Base-by-base conservation (phyloP, 2,113 vertebrate genomes). In the Heliornis fulica region DNA sequence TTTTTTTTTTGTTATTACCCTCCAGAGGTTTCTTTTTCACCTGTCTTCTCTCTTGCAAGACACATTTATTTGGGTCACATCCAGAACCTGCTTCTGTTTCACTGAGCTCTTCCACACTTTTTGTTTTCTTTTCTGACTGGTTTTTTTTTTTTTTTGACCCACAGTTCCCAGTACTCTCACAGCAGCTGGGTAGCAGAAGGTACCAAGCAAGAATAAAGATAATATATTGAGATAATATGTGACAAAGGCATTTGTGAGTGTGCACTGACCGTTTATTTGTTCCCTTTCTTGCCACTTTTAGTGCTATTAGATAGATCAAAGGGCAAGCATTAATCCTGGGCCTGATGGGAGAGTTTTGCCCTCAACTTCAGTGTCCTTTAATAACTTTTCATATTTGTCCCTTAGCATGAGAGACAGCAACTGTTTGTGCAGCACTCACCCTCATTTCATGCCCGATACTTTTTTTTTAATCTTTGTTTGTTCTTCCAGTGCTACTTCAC, bases 381-480 rank as follows among this genome's bases (percentile, higher is more conserved):
- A 59, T 90, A 89, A 92, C 87, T 85, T 87, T 43, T 87, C 70
- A 6, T 74, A 63, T 64, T 64, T 15, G 32, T 87, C 83, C 56
- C 76, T 61, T 92, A 40, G 1, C 76, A 53, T 51, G 40, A 83
- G 70, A 89, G 78, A 89, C 59, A 78, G 54, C 69, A 78, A 83
- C 80, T 76, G 83, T 76, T 87, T 61, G 1, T 75, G 45, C 56
- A 74, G 63, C 48, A 65, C 41, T 74, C 59, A 54, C 29, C 20
- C 34, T n/a, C 34, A 21, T 68, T 91, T 82, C 80, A 68, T 74
- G 31, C 69, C 83, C 75, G n/a, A 82, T 95, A 38, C 54, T 93
- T 78, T 93, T 95, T 94, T 95, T 94, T 95, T 94, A 84, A 72
- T 92, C 86, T 97, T 83, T 97, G 93, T 95, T 96, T 93, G 78